These are phyloP conservation scores for Philhelius pedissequus DNA, from an alignment of 2,888 invertebrate species.

Conservation along the genomic window DNA sequence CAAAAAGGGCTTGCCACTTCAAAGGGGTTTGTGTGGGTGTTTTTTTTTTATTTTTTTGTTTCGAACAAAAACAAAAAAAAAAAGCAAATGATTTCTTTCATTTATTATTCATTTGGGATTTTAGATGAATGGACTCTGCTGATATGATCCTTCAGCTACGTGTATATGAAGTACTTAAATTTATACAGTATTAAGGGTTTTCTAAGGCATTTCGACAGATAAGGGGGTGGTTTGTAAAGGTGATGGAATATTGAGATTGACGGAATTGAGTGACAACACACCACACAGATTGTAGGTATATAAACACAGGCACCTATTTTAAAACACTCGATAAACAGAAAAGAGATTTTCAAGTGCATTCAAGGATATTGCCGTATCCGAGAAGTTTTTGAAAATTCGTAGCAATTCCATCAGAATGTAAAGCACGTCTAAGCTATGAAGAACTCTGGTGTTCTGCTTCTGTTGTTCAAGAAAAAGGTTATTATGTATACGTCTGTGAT, in stretches of 20 bases:
- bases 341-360: slow-evolving; percentile 18
- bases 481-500: not conserved
- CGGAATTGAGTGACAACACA: slow-evolving; percentile 14
- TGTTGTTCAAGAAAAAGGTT: not conserved
- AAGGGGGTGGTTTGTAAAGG: not conserved
- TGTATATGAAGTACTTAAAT: not conserved
- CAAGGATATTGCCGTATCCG: slow-evolving; percentile 12
- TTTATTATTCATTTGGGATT: slow-evolving; percentile 52
- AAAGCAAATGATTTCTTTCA: slow-evolving; percentile 7
- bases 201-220: not conserved
- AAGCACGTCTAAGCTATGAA: slow-evolving; percentile 5
- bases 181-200: slow-evolving; percentile 11
- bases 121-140: slow-evolving; percentile 17
- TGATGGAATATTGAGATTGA: not conserved
- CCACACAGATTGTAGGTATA: not conserved
- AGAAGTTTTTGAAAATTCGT: not conserved
- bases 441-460: not conserved
- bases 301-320: not conserved
- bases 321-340: not conserved
- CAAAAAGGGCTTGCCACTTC: not conserved
- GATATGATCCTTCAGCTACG: not conserved
- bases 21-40: not conserved
- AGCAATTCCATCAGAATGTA: slow-evolving; percentile 22
- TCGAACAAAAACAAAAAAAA: not conserved
- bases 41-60: too few relatives aligned